phyloP scores from a whole-genome alignment of 2,113 vertebrate genomes.

The Rhombomys opimus region DNA sequence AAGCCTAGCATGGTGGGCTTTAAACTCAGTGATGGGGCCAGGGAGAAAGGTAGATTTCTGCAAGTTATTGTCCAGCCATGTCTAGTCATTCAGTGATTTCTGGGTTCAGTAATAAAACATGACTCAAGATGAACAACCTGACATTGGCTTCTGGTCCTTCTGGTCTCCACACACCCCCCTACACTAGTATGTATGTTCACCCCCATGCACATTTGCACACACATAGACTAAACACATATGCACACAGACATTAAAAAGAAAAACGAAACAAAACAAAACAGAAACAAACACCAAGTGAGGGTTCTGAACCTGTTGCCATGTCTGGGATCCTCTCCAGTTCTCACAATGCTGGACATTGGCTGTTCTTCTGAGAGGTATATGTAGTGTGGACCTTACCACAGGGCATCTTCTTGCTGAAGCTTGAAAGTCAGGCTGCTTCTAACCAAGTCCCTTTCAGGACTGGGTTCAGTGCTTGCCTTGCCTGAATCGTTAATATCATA shows the following conservation, averaged over 20 bases:
- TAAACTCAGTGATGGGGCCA: neutral
- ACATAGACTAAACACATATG: neutral
- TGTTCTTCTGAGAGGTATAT: neutral
- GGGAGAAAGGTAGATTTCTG: neutral
- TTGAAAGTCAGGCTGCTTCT: neutral
- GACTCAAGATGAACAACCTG: neutral
- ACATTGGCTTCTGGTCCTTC: no score
- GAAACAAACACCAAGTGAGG: no score
- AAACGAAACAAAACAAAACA: neutral
- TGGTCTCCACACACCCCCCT: neutral
- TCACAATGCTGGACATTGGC: accelerated
- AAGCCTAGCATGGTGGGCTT: neutral
- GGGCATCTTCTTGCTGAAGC: neutral
- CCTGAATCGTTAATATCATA: neutral
- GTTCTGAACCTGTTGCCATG: neutral
- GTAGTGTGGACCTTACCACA: neutral
- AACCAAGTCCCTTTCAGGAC: no score
- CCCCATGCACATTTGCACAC: neutral
- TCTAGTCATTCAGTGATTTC: neutral
- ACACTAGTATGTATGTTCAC: neutral
- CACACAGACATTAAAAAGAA: neutral
- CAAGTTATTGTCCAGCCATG: neutral
- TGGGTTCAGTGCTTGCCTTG: neutral
- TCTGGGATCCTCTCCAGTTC: neutral
- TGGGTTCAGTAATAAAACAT: neutral